Evolutionary conservation across 1,140 invertebrate genomes (phyloP).

Genomic region (Brachionus paranguensis): DNA sequence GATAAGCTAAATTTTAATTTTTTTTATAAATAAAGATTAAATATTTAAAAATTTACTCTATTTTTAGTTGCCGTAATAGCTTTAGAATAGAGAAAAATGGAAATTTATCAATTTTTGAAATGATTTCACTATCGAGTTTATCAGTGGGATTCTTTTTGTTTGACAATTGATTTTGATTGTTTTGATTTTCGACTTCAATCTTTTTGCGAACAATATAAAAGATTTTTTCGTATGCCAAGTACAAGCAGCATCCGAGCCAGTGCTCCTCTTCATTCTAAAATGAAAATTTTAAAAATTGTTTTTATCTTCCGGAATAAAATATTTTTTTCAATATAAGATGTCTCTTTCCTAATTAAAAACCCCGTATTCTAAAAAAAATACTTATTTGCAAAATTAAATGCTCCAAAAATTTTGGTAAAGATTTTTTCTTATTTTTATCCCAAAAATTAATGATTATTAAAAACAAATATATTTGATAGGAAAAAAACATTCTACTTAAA

Average conservation of each 20-base stretch:
- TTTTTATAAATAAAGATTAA: background rate
- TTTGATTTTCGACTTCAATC: background rate
- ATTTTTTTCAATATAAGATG: too few species aligned
- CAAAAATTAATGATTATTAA: too few species aligned
- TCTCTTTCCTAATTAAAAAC: too few species aligned
- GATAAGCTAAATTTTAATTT: background rate
- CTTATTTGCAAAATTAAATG: too few species aligned
- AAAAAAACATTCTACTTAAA: too few species aligned
- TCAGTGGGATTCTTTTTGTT: background rate
- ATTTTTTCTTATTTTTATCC: too few species aligned
- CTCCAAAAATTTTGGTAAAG: too few species aligned
- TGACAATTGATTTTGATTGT: background rate
- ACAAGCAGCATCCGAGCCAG: background rate
- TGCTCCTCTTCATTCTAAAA: background rate
- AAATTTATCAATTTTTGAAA: background rate
- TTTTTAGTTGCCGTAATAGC: background rate
- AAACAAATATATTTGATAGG: too few species aligned
- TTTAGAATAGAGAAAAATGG: constrained; percentile 10
- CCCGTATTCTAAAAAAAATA: too few species aligned
- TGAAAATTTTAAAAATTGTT: background rate
- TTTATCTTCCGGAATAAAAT: background rate
- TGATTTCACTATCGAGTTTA: background rate
- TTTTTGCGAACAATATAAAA: background rate
- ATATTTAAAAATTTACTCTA: background rate
- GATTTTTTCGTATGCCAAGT: constrained; percentile 20